Percentiles rank a stretch among this genome's conserved stretches.
Conservation (phyloP, 1,140 invertebrate genomes). For the Lasioglossum albipes region DNA sequence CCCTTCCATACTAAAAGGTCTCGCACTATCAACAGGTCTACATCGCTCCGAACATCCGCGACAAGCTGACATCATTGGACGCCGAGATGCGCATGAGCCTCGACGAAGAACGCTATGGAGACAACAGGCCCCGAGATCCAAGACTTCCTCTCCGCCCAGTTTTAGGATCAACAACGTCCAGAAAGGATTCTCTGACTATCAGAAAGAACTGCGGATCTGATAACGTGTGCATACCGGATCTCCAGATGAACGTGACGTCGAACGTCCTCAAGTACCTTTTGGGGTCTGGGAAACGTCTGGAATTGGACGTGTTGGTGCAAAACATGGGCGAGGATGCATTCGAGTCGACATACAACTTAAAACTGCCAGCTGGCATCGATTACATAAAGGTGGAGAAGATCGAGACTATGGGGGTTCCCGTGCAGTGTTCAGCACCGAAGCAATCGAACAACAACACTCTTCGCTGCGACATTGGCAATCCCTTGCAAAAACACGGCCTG, state of each 20-base stretch:
- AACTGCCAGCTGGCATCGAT: constrained; percentile 88
- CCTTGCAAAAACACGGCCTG: constrained; percentile 83
- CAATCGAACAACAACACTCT: constrained; percentile 86
- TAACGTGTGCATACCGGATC: constrained; percentile 94
- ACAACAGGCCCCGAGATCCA: constrained; percentile 75
- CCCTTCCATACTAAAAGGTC: neutral
- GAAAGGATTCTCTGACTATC: constrained; percentile 88
- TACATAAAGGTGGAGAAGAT: constrained; percentile 86
- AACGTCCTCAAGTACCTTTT: constrained; percentile 88
- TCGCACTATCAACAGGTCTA: constrained; percentile 81
- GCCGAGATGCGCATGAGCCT: constrained; percentile 93
- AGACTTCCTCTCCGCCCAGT: constrained; percentile 83
- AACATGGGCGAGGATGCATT: constrained; percentile 94
- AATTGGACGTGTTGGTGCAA: constrained; percentile 88
- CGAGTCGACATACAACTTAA: constrained; percentile 89
- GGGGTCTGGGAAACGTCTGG: constrained; percentile 88
- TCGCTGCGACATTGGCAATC: constrained; percentile 92
- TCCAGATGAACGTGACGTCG: constrained; percentile 85
- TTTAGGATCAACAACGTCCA: constrained; percentile 85
- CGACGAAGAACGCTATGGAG: constrained; percentile 72
- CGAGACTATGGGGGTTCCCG: constrained; percentile 80
- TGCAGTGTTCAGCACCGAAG: constrained; percentile 85
- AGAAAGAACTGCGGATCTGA: constrained; percentile 96
- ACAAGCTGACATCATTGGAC: constrained; percentile 95
- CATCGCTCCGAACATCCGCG: constrained; percentile 84